Base-by-base conservation (phyloP, 1,140 invertebrate species). In the Apocrypta bakeri region DNA sequence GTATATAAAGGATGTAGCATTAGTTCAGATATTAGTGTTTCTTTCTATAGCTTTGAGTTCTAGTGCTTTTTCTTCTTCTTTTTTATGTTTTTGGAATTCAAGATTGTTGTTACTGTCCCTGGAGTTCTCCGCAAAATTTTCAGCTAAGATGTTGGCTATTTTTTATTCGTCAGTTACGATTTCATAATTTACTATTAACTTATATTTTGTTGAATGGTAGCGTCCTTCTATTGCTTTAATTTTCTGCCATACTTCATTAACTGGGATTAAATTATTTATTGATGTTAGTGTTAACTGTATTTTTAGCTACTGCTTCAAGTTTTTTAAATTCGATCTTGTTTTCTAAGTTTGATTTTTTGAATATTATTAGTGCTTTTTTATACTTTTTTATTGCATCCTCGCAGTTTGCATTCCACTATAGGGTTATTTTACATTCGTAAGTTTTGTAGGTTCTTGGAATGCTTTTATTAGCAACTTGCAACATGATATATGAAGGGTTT, bases 51-150 rank as follows among this genome's bases (percentile, higher is more conserved):
- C 9, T n/a, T 25, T 1, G 12, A 25, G 48, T 9, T 56, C 8
- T 0, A 21, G n/a, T 12, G 2, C 4, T 61, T 61, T 61, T 71
- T 25, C 14, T 71, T 4, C 33, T 71, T 1, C 33, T 4, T 25
- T 40, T 85, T 89, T 87, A 61, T 84, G 82, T 17, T 79, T 24
- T 79, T 82, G 2, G 81, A 88, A 88, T 78, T 40, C 27, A 3
- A 3, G 0, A 7, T 84, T 68, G 66, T 86, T 85, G 72, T 88
- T 87, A 25, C 40, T 29, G 9, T 87, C 86, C n/a, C 78, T 85
- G 3, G 88, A 88, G 83, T 87, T 88, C 29, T 73, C 33, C 12
- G 86, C 83, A 83, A 88, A 89, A 4, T 80, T 83, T 66, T 83
- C 25, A 12, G 87, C 87, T 37, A 88, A 64, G 42, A 86, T 31